Percentiles rank a stretch among this genome's conserved stretches.
phyloP scores from a whole-genome alignment of 2,888 invertebrate genomes.

The Choreutis nemorana region DNA sequence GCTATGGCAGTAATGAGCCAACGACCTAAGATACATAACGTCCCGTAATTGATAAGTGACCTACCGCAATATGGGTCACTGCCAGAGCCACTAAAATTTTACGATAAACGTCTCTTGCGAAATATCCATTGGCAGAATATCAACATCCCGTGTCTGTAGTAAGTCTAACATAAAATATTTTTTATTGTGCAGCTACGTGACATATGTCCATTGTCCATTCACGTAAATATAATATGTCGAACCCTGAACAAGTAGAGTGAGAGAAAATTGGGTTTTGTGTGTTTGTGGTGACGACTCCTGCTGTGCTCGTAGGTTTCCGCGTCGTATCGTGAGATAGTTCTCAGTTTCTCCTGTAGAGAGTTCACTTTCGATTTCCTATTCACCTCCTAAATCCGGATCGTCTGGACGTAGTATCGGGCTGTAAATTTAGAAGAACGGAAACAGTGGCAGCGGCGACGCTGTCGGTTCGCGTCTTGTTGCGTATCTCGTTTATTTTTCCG shows the following conservation, averaged over 20 bases:
- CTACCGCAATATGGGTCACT: slow-evolving; percentile 54
- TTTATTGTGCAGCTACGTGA: too few species aligned
- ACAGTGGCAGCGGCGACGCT: slow-evolving; percentile 23
- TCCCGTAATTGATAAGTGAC: slow-evolving; percentile 41
- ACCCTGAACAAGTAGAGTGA: too few species aligned
- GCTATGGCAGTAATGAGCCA: slow-evolving; percentile 14
- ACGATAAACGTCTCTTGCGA: slow-evolving; percentile 52
- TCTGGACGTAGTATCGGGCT: slow-evolving; percentile 28
- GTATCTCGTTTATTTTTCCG: slow-evolving; percentile 37
- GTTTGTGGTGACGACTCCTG: slow-evolving; percentile 35
- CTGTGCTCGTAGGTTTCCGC: slow-evolving; percentile 19
- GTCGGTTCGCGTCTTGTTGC: slow-evolving; percentile 19
- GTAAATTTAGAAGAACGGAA: slow-evolving; percentile 61
- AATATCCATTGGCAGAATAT: slow-evolving; percentile 59
- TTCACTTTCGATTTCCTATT: slow-evolving; percentile 22
- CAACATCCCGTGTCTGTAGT: slow-evolving; percentile 60
- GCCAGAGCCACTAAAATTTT: slow-evolving; percentile 48
- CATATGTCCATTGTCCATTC: too few species aligned
- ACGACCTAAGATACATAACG: slow-evolving; percentile 14
- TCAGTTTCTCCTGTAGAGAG: slow-evolving; percentile 24
- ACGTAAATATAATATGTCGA: too few species aligned
- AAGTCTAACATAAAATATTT: slow-evolving; percentile 52
- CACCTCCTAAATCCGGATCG: slow-evolving; percentile 18
- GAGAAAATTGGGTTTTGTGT: too few species aligned
- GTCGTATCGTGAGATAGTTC: slow-evolving; percentile 15